phyloP scores from a whole-genome alignment of 2,888 invertebrate genomes.

The Rhagonycha lutea region DNA sequence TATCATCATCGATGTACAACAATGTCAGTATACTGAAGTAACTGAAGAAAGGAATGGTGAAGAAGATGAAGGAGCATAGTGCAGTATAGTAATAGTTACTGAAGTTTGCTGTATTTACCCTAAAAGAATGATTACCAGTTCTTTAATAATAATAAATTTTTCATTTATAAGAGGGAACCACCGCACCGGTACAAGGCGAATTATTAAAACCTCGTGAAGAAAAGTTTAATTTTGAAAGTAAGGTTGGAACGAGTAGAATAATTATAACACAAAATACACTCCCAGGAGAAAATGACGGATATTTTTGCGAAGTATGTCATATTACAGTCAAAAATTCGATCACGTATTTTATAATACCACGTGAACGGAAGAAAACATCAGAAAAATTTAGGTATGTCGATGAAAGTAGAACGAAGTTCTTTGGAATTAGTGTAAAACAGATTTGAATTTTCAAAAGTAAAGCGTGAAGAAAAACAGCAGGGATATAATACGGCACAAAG shows the following conservation, averaged over 20 bases:
- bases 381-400: conserved; percentile 93
- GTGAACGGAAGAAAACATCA: conserved; percentile 99
- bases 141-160: too few relatives aligned
- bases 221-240: conserved; percentile 97
- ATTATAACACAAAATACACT: conserved; percentile 98
- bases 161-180: conserved; percentile 61
- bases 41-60: too few relatives aligned
- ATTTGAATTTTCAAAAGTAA: conserved; percentile 90
- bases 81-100: too few relatives aligned
- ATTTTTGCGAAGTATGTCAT: conserved; percentile 99
- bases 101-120: too few relatives aligned
- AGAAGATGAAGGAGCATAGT: too few relatives aligned
- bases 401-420: conserved; percentile 95
- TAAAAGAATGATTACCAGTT: too few relatives aligned
- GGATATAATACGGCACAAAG: conserved; percentile 93
- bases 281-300: conserved; percentile 95
- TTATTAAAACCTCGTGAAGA: conserved; percentile 92
- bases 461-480: conserved; percentile 92
- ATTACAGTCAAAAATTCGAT: conserved; percentile 99
- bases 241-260: conserved; percentile 96
- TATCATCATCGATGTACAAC: too few relatives aligned
- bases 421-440: conserved; percentile 92
- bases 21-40: too few relatives aligned
- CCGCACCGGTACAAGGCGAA: conserved; percentile 89
- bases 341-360: conserved; percentile 97